These are phyloP conservation scores for Gobio gobio DNA, from an alignment of 2,113 vertebrate genomes.

Conservation along the genomic window DNA sequence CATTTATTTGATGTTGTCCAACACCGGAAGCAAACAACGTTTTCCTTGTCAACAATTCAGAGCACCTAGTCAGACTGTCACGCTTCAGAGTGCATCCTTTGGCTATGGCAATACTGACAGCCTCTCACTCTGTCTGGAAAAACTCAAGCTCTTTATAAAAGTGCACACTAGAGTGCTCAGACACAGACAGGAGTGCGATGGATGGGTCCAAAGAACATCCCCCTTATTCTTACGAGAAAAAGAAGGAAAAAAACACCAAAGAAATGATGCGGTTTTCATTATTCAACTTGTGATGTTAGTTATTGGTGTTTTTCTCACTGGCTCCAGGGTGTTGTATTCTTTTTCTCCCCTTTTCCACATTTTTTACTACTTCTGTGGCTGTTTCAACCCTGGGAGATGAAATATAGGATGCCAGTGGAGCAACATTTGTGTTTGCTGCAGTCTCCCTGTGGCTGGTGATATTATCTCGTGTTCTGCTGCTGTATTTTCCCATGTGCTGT, in stretches of 20 bases:
- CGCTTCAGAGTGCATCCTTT: conserved; percentile 58
- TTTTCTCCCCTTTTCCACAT: conserved; percentile 20
- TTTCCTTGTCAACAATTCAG: conserved; percentile 57
- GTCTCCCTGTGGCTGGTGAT: conserved; percentile 34
- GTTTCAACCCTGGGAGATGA: conserved; percentile 43
- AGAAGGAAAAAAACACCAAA: background rate
- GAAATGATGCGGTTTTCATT: background rate
- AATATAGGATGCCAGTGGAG: conserved; percentile 47
- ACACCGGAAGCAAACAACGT: conserved; percentile 57
- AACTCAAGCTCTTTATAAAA: conserved; percentile 25
- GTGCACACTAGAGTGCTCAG: conserved; percentile 14
- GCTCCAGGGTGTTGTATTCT: conserved; percentile 3
- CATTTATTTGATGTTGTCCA: conserved; percentile 43
- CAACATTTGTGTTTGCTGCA: conserved; percentile 42
- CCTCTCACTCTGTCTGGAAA: conserved; percentile 27
- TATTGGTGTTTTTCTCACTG: conserved; percentile 14
- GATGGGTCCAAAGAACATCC: conserved; percentile 17
- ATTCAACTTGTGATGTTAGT: conserved; percentile 26
- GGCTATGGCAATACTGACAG: conserved; percentile 49
- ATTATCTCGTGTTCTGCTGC: conserved; percentile 27
- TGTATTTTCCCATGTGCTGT: background rate
- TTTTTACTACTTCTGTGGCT: conserved; percentile 18
- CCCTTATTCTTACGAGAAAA: background rate
- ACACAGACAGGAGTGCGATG: background rate
- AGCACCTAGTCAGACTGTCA: conserved; percentile 54